These are phyloP conservation scores for Tauraco erythrolophus DNA, from an alignment of 2,113 vertebrate species.

Conservation along the genomic window DNA sequence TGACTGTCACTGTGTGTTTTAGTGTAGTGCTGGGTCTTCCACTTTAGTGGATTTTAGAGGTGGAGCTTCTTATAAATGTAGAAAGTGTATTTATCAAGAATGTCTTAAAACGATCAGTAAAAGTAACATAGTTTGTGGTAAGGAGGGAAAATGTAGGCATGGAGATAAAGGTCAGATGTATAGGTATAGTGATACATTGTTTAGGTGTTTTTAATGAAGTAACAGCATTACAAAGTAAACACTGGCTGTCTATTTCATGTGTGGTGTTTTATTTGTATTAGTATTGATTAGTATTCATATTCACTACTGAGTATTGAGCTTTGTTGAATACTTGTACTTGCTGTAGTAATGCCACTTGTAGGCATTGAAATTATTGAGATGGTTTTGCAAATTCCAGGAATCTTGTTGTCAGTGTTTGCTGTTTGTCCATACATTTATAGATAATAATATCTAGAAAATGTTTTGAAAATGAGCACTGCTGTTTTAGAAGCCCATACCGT, in stretches of 20 bases:
- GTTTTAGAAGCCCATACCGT: not conserved
- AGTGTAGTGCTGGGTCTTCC: not conserved
- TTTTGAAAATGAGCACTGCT: not conserved
- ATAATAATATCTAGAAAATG: not conserved
- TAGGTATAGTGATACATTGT: fast-evolving
- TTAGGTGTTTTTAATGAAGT: not conserved
- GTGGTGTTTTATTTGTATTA: not conserved
- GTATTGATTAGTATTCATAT: not conserved
- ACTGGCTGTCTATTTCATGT: not conserved
- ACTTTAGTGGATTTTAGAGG: not conserved
- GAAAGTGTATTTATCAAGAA: not conserved
- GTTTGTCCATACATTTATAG: not conserved
- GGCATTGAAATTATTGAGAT: not conserved
- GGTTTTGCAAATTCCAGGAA: not conserved
- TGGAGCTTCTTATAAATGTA: not conserved
- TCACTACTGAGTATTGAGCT: not conserved
- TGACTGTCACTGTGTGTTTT: not conserved
- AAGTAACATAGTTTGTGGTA: not conserved
- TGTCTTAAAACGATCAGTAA: not conserved
- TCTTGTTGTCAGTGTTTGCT: not conserved
- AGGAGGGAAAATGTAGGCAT: not conserved
- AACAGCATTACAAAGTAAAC: not conserved
- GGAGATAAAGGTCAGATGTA: not conserved
- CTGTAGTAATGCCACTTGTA: not conserved
- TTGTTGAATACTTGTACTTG: not conserved